Base-by-base conservation (phyloP, 2,888 invertebrate species). In the Eristalis pertinax region DNA sequence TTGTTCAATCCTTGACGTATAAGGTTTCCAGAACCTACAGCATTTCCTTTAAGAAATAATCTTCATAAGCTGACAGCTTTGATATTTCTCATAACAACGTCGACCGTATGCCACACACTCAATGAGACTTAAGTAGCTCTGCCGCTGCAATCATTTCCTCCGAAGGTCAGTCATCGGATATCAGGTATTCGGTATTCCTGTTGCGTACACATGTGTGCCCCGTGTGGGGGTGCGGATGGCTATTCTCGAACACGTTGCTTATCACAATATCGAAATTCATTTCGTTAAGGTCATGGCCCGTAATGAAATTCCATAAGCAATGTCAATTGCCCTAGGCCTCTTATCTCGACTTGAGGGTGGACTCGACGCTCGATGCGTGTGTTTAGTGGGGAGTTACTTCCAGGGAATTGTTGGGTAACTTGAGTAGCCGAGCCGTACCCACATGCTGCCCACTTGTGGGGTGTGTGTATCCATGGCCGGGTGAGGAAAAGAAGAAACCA, bases 151-250 rank as follows among this genome's bases (percentile, higher is more conserved):
- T 60, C 64, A 26, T 24, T 38, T 15, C 65, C 19, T n/a, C n/a
- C 26, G 15, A 38, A 64, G 78, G 78, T 78, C 69, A 78, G 50
- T 64, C 43, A 78, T 78, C 56, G 70, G 69, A 41, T 70, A 78
- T 78, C 78, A 78, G 78, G 69, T 78, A 78, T 70, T 62, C 69
- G 78, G 69, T 78, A 78, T 70, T 62, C 69, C 63, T 58, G 56
- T 78, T 64, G 63, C 70, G 78, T 70, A 26, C 19, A 29, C 38
- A 62, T 19, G 43, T 50, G 32, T 29, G 60, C 50, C 15, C 24
- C 26, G 5, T 19, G 62, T 22, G 35, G 32, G 74, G 73, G 29
- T 43, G 24, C 22, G 58, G 64, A 29, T 4, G 41, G 15, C 13
- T 24, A 22, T 72, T 15, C 38, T 22, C 32, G 38, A 65, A 73